A percentile compares a stretch with the other conserved stretches of the same genome.
Conservation (phyloP, 2,113 vertebrate genomes). For the Fregetta grallaria region DNA sequence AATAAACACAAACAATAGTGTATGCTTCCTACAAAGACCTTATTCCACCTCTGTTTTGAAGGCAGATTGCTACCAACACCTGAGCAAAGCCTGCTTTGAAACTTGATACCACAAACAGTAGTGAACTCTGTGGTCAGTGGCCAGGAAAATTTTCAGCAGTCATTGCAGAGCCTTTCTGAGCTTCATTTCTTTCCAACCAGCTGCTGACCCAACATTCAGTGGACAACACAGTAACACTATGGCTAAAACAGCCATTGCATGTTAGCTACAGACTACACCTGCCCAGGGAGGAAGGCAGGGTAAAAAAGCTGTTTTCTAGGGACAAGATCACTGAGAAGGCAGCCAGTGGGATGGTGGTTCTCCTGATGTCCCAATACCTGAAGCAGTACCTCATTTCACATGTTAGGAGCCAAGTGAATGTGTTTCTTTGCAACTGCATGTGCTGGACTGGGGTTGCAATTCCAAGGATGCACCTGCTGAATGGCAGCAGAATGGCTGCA, state of each 20-base stretch:
- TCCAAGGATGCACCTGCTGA: not conserved
- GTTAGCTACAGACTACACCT: not conserved
- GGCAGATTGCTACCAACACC: not conserved
- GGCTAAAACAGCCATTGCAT: not conserved
- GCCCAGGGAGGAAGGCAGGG: not conserved
- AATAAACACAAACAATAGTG: not conserved
- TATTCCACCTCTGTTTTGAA: not conserved
- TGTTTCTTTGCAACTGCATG: not conserved
- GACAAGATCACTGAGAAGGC: not conserved
- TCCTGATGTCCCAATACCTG: not conserved
- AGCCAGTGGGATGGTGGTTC: not conserved
- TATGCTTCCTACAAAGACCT: not conserved
- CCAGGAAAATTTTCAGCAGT: not conserved
- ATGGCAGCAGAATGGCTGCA: not conserved
- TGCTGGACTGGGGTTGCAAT: not conserved
- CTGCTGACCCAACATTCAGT: not conserved
- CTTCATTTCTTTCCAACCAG: not conserved
- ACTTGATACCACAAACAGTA: not conserved
- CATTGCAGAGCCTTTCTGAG: not conserved
- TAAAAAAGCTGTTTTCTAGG: not conserved
- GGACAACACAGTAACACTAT: not conserved
- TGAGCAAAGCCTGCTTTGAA: not conserved
- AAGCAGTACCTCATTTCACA: not conserved
- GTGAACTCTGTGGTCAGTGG: not conserved
- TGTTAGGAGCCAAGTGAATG: accelerated